A percentile compares a stretch with the other conserved stretches of the same genome.
These are phyloP conservation scores for Enteromius argenteus DNA, from an alignment of 2,797 vertebrate species.

Conservation along the genomic window DNA sequence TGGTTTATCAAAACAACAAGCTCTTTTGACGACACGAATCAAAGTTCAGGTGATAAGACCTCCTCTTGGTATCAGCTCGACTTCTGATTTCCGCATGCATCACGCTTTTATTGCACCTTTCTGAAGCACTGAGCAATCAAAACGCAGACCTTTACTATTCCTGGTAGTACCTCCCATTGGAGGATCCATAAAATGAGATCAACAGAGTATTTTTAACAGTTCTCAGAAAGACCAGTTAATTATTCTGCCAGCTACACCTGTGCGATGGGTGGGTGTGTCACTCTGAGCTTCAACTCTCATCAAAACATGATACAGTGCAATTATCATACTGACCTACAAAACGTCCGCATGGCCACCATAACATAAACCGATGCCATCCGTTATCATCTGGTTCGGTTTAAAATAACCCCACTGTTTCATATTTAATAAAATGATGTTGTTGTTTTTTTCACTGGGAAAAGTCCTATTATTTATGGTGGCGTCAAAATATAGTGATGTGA, in stretches of 20 bases:
- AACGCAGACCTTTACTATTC: neutral
- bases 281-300: neutral
- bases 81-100: neutral
- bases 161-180: neutral
- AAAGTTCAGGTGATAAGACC: slow-evolving; percentile 54
- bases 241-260: neutral
- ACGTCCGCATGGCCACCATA: neutral
- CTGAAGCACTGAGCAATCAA: slow-evolving; percentile 1
- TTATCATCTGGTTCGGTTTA: neutral
- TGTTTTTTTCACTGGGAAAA: neutral
- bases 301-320: neutral
- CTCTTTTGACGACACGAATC: slow-evolving; percentile 4
- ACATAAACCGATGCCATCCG: neutral
- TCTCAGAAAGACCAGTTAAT: neutral
- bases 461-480: neutral
- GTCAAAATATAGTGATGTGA: neutral
- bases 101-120: slow-evolving; percentile 6
- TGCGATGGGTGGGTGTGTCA: neutral
- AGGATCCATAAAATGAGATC: slow-evolving; percentile 6
- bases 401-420: neutral
- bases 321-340: slow-evolving; percentile 2
- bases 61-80: neutral
- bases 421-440: neutral
- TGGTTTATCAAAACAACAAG: slow-evolving; percentile 22
- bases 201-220: neutral